These are phyloP conservation scores for Malurus alboscapulatus DNA, from an alignment of 2,113 vertebrate genomes.

Conservation along the genomic window DNA sequence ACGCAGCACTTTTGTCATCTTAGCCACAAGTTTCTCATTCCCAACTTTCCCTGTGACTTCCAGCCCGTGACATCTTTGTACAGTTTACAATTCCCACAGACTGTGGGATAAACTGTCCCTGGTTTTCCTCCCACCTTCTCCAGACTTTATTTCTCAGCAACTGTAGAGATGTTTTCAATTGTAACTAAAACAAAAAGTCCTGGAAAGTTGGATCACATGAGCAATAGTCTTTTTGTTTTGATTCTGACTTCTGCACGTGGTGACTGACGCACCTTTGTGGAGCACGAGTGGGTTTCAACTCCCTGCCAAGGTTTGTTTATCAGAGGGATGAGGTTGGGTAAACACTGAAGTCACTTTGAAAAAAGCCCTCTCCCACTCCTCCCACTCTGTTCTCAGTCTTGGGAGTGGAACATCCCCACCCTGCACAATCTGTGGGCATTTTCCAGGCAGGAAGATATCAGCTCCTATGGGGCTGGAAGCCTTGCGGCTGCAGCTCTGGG, in stretches of 20 bases:
- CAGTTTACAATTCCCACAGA: neutral
- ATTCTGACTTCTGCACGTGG: conserved; percentile 2
- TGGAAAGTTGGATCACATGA: neutral
- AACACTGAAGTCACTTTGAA: conserved; percentile 14
- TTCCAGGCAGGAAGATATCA: neutral
- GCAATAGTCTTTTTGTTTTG: neutral
- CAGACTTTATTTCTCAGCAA: neutral
- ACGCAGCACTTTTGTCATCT: neutral
- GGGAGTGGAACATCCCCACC: neutral
- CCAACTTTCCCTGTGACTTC: neutral
- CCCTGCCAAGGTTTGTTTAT: conserved; percentile 22
- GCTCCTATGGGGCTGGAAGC: neutral
- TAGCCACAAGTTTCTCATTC: neutral
- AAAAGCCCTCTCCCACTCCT: conserved; percentile 18
- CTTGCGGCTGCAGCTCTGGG: neutral
- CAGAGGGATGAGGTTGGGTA: neutral
- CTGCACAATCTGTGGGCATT: neutral
- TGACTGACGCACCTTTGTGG: conserved; percentile 2
- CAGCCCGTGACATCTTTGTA: neutral
- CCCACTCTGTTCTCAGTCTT: neutral
- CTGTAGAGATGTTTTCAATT: neutral
- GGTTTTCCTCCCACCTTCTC: neutral
- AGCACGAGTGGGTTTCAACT: neutral
- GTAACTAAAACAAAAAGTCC: neutral
- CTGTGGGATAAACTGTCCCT: neutral